These are phyloP conservation scores for Brachyptera putata DNA, from an alignment of 2,888 invertebrate species.

Conservation along the genomic window DNA sequence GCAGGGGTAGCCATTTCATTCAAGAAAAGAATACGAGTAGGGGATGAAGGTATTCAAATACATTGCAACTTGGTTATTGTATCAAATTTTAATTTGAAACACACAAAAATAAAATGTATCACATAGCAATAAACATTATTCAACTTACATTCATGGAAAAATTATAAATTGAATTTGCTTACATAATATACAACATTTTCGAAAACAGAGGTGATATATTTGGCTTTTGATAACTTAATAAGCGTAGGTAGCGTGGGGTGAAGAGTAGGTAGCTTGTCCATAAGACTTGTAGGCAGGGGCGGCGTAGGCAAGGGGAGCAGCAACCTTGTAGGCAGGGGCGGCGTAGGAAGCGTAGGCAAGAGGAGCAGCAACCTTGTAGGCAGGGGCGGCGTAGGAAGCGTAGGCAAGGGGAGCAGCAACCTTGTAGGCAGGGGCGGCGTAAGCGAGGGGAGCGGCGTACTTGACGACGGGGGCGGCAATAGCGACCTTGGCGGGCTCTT, in stretches of 20 bases:
- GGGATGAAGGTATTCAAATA: too few species aligned
- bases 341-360: neutral
- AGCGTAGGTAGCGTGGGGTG: neutral
- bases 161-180: too few species aligned
- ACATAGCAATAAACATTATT: too few species aligned
- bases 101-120: too few species aligned
- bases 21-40: too few species aligned
- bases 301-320: conserved; percentile 16
- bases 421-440: conserved; percentile 4
- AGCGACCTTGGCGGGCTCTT: conserved; percentile 23
- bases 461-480: conserved; percentile 22
- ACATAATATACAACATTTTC: too few species aligned
- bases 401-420: neutral
- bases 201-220: too few species aligned
- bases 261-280: neutral
- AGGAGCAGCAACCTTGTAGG: conserved; percentile 6
- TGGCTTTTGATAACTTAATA: too few species aligned
- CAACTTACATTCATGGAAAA: too few species aligned
- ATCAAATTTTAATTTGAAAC: too few species aligned
- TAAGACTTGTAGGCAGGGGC: conserved; percentile 22
- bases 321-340: conserved; percentile 19
- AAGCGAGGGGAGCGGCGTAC: conserved; percentile 23
- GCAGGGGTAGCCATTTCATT: too few species aligned
- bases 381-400: neutral
- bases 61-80: too few species aligned